Evolutionary conservation across 1,140 invertebrate species (phyloP), one percentile per base, ranked within the genome.

Genomic region (Sarcophaga bullata): DNA sequence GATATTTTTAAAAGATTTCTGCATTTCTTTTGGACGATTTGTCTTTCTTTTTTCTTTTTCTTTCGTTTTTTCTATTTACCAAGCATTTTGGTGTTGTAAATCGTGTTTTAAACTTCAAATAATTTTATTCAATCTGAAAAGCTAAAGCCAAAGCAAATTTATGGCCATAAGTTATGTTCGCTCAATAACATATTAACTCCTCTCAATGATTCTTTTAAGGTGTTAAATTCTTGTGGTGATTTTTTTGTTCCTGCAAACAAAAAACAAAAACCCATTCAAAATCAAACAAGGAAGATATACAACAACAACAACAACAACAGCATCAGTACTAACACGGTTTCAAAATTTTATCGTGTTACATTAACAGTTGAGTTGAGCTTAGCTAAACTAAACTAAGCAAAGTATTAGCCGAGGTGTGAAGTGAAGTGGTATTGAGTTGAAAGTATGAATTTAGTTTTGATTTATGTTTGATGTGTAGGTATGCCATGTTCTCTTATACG

Each of bases 381-480:
- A n/a, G 25, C 25, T 37, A 37, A 37, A 4, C 25, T 37, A 4
- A 37, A 37, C 25, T 37, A 4, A 4, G 25, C 25, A 2, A 4
- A 37, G 25, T 37, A 37, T 37, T 37, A 37, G 25, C 25, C 25
- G 25, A 2, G 25, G 25, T 2, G 25, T 37, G 25, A 1, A 37
- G 25, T 37, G 25, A 1, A 37, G 25, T 37, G 1, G 25, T 2
- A 4, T 37, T 13, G 50, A 52, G 50, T 52, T 13, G 73, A 76
- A 47, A 48, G 46, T 48, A 76, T 72, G 62, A 19, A 72, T 47
- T 76, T 48, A 76, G n/a, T 73, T 73, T 76, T 76, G 73, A 76
- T 76, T 76, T 76, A 76, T 76, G 73, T 76, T 76, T 76, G 73
- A 76, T 76, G 73, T 76, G 73, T 76, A 76, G 73, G 73, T 76